Percentiles rank a stretch among this genome's conserved stretches.
Evolutionary conservation across 2,113 vertebrate genomes (phyloP).

Genomic region (Nothobranchius kuhntae): DNA sequence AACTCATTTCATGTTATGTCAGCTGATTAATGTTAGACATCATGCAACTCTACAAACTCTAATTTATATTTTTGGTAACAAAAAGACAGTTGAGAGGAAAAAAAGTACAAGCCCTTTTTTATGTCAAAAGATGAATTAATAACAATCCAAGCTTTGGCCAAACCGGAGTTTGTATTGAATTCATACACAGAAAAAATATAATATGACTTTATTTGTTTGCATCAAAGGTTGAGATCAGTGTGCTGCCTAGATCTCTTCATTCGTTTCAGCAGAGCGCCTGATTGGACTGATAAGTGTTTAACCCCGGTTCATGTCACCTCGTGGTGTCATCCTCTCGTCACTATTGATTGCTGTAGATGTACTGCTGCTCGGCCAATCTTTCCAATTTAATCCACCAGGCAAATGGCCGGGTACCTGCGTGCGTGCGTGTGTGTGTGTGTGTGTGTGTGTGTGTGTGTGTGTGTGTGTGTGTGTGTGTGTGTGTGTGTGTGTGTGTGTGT

Average conservation of each 20-base stretch:
- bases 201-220: not conserved
- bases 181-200: too few species aligned
- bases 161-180: too few species aligned
- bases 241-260: not conserved
- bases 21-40: too few species aligned
- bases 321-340: constrained; percentile 55
- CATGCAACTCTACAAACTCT: too few species aligned
- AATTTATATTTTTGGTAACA: too few species aligned
- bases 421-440: constrained; percentile 1
- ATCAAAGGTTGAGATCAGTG: not conserved
- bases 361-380: constrained; percentile 35
- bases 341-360: constrained; percentile 39
- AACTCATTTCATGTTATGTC: too few species aligned
- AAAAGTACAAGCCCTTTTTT: too few species aligned
- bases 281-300: constrained; percentile 44
- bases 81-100: too few species aligned
- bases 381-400: constrained; percentile 27
- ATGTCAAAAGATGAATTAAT: too few species aligned
- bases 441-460: constrained; percentile 1
- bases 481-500: constrained; percentile 1
- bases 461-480: constrained; percentile 4
- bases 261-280: constrained; percentile 36
- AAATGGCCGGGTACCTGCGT: constrained; percentile 10
- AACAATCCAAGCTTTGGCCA: too few species aligned
- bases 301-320: constrained; percentile 19